Percentiles rank a stretch among this genome's conserved stretches.
These are phyloP conservation scores for Sicus ferrugineus DNA, from an alignment of 2,888 invertebrate genomes.

Conservation along the genomic window DNA sequence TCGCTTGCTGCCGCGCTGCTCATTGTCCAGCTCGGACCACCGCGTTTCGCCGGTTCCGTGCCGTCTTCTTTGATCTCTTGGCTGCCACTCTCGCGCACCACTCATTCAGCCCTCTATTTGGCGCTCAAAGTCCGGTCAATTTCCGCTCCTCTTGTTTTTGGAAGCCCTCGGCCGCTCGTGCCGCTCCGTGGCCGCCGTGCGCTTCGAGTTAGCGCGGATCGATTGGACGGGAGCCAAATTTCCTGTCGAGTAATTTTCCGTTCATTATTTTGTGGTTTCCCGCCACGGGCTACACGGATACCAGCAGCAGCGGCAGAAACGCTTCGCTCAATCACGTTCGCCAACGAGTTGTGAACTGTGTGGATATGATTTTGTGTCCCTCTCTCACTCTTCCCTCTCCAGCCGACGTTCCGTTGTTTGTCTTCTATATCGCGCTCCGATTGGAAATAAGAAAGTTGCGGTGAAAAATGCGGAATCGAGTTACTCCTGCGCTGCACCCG, in stretches of 20 bases:
- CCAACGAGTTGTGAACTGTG: slow-evolving; percentile 31
- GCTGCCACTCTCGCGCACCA: slow-evolving; percentile 22
- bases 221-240: slow-evolving; percentile 47
- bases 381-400: background rate
- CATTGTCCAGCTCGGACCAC: no score
- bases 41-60: background rate
- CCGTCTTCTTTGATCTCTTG: slow-evolving; percentile 11
- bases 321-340: slow-evolving; percentile 17
- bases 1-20: no score
- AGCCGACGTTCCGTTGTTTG: background rate
- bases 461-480: slow-evolving; percentile 16
- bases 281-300: slow-evolving; percentile 32
- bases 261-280: slow-evolving; percentile 47
- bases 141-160: slow-evolving; percentile 26
- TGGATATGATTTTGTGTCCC: slow-evolving; percentile 8
- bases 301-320: background rate
- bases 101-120: slow-evolving; percentile 25
- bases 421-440: background rate
- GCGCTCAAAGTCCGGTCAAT: slow-evolving; percentile 26
- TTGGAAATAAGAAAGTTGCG: slow-evolving; percentile 21
- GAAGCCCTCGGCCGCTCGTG: background rate
- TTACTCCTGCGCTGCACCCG: background rate
- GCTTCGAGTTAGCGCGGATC: slow-evolving; percentile 43
- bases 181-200: background rate
- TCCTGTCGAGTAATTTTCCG: slow-evolving; percentile 46